Percentiles rank a stretch among this genome's conserved stretches.
Conservation (phyloP, 2,888 invertebrate genomes). For the Scaptomyza flava region DNA sequence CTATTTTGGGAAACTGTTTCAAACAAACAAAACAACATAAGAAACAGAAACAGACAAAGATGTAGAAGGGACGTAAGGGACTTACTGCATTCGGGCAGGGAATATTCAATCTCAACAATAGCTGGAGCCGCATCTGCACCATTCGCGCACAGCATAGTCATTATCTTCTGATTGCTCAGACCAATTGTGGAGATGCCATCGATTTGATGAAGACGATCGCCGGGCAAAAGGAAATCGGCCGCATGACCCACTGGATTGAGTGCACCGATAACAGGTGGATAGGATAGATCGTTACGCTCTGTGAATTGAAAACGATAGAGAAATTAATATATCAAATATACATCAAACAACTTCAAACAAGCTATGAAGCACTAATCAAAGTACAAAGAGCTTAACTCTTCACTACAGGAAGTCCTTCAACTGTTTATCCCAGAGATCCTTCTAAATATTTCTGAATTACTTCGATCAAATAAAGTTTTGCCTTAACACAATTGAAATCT, state of each 20-base stretch:
- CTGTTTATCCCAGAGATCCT: no score
- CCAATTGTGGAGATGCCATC: constrained; percentile 92
- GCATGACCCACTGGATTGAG: constrained; percentile 84
- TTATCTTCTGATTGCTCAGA: constrained; percentile 91
- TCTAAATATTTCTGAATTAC: neutral
- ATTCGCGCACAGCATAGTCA: constrained; percentile 87
- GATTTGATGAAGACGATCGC: constrained; percentile 92
- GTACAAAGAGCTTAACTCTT: no score
- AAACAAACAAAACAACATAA: constrained; percentile 2
- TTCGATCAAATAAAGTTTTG: no score
- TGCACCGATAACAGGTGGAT: constrained; percentile 84
- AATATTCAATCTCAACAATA: constrained; percentile 93
- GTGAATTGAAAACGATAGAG: neutral
- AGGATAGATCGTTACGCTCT: constrained; percentile 84
- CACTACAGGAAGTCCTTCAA: no score
- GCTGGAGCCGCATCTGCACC: constrained; percentile 87
- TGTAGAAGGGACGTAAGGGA: constrained; percentile 37
- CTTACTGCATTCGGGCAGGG: constrained; percentile 92
- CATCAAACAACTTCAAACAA: no score
- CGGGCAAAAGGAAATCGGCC: constrained; percentile 91
- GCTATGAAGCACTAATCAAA: no score
- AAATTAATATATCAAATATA: constrained; percentile 8
- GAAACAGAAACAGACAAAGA: neutral
- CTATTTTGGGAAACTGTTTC: constrained; percentile 88
- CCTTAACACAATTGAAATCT: neutral